Conservation (phyloP, 2,113 vertebrate species). For the Dendropsophus ebraccatus region DNA sequence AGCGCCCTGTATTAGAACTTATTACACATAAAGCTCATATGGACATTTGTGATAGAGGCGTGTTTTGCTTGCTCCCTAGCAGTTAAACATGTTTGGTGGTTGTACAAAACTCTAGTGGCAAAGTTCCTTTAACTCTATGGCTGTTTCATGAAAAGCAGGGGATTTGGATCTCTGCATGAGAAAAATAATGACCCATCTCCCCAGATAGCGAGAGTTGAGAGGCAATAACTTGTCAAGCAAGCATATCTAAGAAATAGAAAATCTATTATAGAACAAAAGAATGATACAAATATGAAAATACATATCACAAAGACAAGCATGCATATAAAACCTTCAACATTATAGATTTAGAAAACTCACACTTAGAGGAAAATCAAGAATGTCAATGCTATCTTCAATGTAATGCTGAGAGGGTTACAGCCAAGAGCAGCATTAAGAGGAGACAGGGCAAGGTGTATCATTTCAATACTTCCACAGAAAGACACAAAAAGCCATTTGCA, state of each 20-base stretch:
- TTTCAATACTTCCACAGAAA: not conserved
- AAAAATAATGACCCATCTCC: not conserved
- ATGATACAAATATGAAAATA: not conserved
- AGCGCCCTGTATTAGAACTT: no score
- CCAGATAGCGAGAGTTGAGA: no score
- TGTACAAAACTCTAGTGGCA: no score
- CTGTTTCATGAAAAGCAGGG: not conserved
- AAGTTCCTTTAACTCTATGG: no score
- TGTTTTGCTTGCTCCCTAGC: no score
- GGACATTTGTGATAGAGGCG: no score
- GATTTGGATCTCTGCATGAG: not conserved
- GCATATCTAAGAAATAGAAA: not conserved
- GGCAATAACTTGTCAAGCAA: not conserved
- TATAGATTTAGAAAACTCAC: constrained; percentile 69
- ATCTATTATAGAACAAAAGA: not conserved
- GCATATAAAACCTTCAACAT: not conserved
- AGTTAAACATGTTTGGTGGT: no score
- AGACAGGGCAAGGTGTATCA: constrained; percentile 56
- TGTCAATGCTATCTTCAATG: constrained; percentile 77
- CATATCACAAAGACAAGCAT: not conserved
- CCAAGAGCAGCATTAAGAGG: constrained; percentile 68
- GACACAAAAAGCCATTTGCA: not conserved
- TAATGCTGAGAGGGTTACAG: constrained; percentile 70
- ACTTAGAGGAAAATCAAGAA: constrained; percentile 82
- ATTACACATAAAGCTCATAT: no score